Conservation (phyloP, 2,797 vertebrate species). For the Acanthopagrus latus region DNA sequence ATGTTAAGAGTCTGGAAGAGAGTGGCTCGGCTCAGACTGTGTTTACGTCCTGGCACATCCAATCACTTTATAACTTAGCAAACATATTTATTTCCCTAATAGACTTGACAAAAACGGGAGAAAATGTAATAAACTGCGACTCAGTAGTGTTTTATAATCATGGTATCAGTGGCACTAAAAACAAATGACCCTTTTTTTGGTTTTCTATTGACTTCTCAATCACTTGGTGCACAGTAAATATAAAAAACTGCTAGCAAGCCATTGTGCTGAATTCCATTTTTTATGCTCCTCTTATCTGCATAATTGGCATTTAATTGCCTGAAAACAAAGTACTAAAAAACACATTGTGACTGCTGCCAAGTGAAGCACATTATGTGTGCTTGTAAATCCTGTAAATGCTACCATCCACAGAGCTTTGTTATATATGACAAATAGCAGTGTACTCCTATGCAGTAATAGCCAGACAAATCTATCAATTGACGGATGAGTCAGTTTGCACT, state of each 20-base stretch:
- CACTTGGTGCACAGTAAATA: background rate
- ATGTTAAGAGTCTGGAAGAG: constrained; percentile 1
- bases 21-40: background rate
- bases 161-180: background rate
- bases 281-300: background rate
- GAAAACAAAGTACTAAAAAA: constrained; percentile 5
- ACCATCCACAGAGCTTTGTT: constrained; percentile 16
- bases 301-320: background rate
- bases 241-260: background rate
- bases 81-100: background rate
- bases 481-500: background rate
- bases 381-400: constrained; percentile 26
- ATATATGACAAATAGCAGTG: constrained; percentile 12
- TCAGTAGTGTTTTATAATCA: background rate
- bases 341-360: constrained; percentile 20
- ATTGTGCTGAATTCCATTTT: constrained; percentile 15
- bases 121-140: background rate
- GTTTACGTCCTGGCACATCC: constrained; percentile 5
- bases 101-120: background rate
- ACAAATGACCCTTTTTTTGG: background rate
- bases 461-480: constrained; percentile 1
- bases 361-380: constrained; percentile 9
- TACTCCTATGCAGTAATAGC: background rate
- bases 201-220: constrained; percentile 2
- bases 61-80: background rate